These are phyloP conservation scores for Aporrectodea caliginosa DNA, from an alignment of 1,140 invertebrate species.

Conservation along the genomic window DNA sequence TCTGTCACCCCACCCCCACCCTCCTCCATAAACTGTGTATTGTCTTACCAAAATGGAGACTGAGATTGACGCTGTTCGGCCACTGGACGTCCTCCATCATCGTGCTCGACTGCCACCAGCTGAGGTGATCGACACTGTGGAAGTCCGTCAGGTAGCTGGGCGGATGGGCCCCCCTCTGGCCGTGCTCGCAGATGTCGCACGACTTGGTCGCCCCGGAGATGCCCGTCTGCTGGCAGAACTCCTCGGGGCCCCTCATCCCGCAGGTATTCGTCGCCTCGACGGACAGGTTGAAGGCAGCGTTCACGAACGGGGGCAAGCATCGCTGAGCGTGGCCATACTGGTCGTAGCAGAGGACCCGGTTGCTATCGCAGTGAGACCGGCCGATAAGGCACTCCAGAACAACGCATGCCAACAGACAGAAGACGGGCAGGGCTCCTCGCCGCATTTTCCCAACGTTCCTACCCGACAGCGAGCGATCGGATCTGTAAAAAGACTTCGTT, in stretches of 20 bases:
- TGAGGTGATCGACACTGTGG: conserved; percentile 71
- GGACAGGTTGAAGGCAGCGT: conserved; percentile 85
- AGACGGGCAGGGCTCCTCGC: too few relatives aligned
- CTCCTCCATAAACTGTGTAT: background rate
- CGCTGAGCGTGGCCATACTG: conserved; percentile 62
- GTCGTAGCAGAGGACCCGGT: conserved; percentile 57
- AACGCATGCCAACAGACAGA: too few relatives aligned
- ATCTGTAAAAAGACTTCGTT: too few relatives aligned
- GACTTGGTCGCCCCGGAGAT: conserved; percentile 40
- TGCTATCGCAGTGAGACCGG: too few relatives aligned
- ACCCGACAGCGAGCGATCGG: too few relatives aligned
- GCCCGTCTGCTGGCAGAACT: conserved; percentile 46
- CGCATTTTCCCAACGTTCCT: too few relatives aligned
- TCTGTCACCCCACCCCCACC: too few relatives aligned
- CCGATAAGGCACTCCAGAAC: too few relatives aligned
- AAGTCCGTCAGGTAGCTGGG: conserved; percentile 83
- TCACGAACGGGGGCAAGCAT: conserved; percentile 96
- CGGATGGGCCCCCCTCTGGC: conserved; percentile 62
- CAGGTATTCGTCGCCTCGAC: conserved; percentile 87
- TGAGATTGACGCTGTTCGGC: conserved; percentile 51
- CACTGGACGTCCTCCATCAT: conserved; percentile 63
- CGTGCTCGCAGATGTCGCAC: conserved; percentile 32
- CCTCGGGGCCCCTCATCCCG: conserved; percentile 60
- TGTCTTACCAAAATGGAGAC: conserved; percentile 68
- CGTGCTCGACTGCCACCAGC: conserved; percentile 72